A percentile compares a stretch with the other conserved stretches of the same genome.
These are phyloP conservation scores for Anoplopoma fimbria DNA, from an alignment of 2,113 vertebrate genomes.

Conservation along the genomic window DNA sequence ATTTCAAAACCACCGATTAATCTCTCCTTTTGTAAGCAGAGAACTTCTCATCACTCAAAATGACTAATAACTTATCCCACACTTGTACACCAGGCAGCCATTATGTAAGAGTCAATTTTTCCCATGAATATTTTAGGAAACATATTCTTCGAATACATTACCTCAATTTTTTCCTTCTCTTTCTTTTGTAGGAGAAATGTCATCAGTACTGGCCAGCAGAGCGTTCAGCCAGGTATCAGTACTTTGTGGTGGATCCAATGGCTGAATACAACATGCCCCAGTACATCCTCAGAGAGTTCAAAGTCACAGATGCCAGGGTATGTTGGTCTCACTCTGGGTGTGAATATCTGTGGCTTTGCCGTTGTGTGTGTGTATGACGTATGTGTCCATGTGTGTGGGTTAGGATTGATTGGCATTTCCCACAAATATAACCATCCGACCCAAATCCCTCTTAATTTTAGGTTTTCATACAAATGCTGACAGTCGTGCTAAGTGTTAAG, in stretches of 20 bases:
- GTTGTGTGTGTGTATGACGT: neutral
- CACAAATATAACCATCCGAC: conserved; percentile 38
- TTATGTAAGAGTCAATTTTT: conserved; percentile 6
- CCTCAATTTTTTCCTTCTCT: conserved; percentile 8
- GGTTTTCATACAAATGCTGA: conserved; percentile 40
- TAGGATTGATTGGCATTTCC: conserved; percentile 35
- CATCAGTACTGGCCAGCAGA: conserved; percentile 98
- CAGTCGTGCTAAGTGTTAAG: conserved; percentile 48
- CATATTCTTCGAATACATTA: neutral
- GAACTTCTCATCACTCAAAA: conserved; percentile 28
- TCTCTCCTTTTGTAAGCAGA: conserved; percentile 37
- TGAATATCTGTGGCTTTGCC: neutral
- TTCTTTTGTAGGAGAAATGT: conserved; percentile 90
- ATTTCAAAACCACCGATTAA: conserved; percentile 46
- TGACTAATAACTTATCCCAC: conserved; percentile 45
- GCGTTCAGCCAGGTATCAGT: conserved; percentile 96
- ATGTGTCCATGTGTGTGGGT: neutral
- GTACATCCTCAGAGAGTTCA: conserved; percentile 97
- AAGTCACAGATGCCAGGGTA: conserved; percentile 96
- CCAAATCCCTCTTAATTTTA: conserved; percentile 57
- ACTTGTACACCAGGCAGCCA: neutral
- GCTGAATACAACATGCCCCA: conserved; percentile 99
- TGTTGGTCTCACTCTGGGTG: conserved; percentile 60
- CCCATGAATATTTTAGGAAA: conserved; percentile 19
- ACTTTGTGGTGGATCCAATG: conserved; percentile 98